These are phyloP conservation scores for Drosophila koepferae DNA, from an alignment of 2,888 invertebrate genomes.

Conservation along the genomic window DNA sequence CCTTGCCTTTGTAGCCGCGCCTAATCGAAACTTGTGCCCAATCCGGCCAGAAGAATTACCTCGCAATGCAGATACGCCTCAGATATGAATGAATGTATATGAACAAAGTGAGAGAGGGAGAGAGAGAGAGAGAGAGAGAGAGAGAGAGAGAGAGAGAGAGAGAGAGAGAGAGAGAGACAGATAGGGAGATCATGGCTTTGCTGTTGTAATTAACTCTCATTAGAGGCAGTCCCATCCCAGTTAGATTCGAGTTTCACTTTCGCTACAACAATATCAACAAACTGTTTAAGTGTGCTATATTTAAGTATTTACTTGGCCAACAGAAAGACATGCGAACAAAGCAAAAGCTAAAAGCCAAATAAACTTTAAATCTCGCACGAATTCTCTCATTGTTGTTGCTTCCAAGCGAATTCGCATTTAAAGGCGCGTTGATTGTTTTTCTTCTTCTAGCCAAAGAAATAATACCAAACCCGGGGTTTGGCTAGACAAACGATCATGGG, in stretches of 20 bases:
- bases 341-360: slow-evolving; percentile 57
- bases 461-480: slow-evolving; percentile 41
- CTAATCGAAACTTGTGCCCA: slow-evolving; percentile 74
- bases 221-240: slow-evolving; percentile 55
- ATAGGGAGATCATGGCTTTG: slow-evolving; percentile 48
- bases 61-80: slow-evolving; percentile 39
- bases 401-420: slow-evolving; percentile 71
- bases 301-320: slow-evolving; percentile 79
- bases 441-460: slow-evolving; percentile 23
- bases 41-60: slow-evolving; percentile 42
- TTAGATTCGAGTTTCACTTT: slow-evolving; percentile 66
- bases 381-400: slow-evolving; percentile 40
- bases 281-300: slow-evolving; percentile 76
- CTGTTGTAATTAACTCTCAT: slow-evolving; percentile 81
- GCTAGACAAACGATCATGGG: slow-evolving; percentile 73
- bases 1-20: slow-evolving; percentile 65
- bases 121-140: slow-evolving; percentile 2
- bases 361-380: slow-evolving; percentile 62
- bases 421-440: slow-evolving; percentile 78
- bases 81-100: slow-evolving; percentile 35
- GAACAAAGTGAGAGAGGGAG: slow-evolving; percentile 11
- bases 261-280: slow-evolving; percentile 70
- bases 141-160: slow-evolving; percentile 5
- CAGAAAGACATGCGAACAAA: slow-evolving; percentile 58
- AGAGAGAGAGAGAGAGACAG: slow-evolving; percentile 1